Percentiles rank a stretch among this genome's conserved stretches.
Conservation (phyloP, 2,888 invertebrate genomes). For the Incurvaria masculella region DNA sequence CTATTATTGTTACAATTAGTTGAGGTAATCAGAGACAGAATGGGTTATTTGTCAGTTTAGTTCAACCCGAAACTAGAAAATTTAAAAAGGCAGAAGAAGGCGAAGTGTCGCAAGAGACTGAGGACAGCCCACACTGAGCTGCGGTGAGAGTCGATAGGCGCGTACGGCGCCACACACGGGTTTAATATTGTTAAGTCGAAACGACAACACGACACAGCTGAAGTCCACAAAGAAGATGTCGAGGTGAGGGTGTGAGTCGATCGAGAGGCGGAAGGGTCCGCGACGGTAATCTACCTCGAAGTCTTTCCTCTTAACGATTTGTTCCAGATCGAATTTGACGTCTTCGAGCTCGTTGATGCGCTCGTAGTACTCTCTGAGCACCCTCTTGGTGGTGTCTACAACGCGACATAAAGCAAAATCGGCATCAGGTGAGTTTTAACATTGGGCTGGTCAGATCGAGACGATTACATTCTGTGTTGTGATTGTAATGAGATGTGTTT, state of each 20-base stretch:
- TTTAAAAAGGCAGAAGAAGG: not conserved
- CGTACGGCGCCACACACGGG: conserved; percentile 27
- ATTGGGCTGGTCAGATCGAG: too few relatives aligned
- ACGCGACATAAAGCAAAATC: conserved; percentile 45
- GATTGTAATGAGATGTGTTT: too few relatives aligned
- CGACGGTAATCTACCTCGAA: conserved; percentile 77
- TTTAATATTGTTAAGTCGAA: conserved; percentile 39
- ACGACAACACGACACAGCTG: conserved; percentile 42
- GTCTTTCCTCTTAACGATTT: conserved; percentile 97
- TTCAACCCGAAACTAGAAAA: not conserved
- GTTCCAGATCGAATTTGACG: conserved; percentile 98
- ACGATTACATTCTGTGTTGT: too few relatives aligned
- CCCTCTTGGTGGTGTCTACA: conserved; percentile 74
- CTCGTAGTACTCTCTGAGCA: conserved; percentile 82
- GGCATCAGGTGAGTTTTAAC: too few relatives aligned
- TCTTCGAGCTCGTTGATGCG: conserved; percentile 89
- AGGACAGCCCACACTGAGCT: conserved; percentile 13
- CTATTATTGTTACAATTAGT: not conserved
- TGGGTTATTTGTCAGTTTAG: not conserved
- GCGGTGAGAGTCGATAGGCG: conserved; percentile 21
- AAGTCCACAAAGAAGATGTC: conserved; percentile 36
- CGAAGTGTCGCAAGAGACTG: conserved; percentile 18
- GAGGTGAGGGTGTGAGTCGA: conserved; percentile 41
- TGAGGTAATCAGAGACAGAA: not conserved
- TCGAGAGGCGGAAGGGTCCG: conserved; percentile 33